phyloP scores from a whole-genome alignment of 2,113 vertebrate species.

The Tachycineta bicolor region DNA sequence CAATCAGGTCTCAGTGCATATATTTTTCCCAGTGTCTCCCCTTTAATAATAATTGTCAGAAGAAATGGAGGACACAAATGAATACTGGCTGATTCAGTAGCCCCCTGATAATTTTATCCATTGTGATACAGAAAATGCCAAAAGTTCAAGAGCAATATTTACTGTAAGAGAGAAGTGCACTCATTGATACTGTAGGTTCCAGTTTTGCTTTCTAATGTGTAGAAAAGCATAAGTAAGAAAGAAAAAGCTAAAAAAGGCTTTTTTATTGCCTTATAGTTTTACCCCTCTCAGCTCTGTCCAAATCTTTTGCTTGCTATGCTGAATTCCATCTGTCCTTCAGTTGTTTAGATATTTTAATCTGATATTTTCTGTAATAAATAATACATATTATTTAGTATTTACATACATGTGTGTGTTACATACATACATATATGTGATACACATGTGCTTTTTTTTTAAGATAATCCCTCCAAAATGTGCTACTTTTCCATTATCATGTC shows the following conservation, averaged over 20 bases:
- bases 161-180: not conserved
- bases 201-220: not conserved
- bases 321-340: not conserved
- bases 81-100: not conserved
- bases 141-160: not conserved
- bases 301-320: not conserved
- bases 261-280: not conserved
- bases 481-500: not conserved
- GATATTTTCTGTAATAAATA: not conserved
- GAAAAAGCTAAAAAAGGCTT: not conserved
- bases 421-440: too few relatives aligned
- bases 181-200: not conserved
- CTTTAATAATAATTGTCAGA: conserved; percentile 33
- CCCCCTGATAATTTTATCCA: not conserved
- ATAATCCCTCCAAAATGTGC: not conserved
- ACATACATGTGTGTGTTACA: not conserved
- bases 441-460: not conserved
- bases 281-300: not conserved
- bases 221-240: not conserved
- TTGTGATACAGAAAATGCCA: not conserved
- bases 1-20: not conserved
- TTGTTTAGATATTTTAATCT: not conserved
- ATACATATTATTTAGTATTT: not conserved
- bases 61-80: not conserved
- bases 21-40: not conserved